Conservation (phyloP, 2,888 invertebrate species). For the Apodemia mormo region DNA sequence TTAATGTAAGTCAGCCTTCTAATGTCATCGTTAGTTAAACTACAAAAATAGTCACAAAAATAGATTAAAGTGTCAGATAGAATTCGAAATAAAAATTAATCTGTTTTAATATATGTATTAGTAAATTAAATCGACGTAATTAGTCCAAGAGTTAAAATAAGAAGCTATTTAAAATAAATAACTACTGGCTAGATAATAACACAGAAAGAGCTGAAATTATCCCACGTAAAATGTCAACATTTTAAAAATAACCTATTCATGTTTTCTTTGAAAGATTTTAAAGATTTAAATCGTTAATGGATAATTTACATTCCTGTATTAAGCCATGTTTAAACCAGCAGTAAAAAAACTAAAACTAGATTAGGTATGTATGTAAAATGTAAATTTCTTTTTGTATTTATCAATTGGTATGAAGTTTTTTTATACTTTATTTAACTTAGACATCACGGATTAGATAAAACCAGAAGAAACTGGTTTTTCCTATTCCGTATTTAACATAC, state of each 20-base stretch:
- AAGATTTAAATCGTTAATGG: not conserved
- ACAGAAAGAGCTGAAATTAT: not conserved
- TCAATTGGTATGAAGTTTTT: too few species aligned
- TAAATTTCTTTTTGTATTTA: too few species aligned
- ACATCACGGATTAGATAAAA: too few species aligned
- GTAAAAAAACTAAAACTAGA: not conserved
- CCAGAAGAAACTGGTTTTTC: too few species aligned
- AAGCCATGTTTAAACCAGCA: not conserved
- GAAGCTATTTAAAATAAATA: constrained; percentile 9
- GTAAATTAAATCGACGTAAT: constrained; percentile 4
- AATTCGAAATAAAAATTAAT: not conserved
- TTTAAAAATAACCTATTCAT: not conserved
- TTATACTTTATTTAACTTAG: too few species aligned
- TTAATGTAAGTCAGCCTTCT: constrained; percentile 8
- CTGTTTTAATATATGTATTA: constrained; percentile 5
- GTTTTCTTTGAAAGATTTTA: too few species aligned
- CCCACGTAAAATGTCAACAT: constrained; percentile 5
- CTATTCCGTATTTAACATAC: too few species aligned
- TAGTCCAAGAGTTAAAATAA: constrained; percentile 2
- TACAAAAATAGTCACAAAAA: constrained; percentile 1
- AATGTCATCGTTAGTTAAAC: constrained; percentile 9
- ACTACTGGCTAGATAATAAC: not conserved
- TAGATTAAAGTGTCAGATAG: not conserved
- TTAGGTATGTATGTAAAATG: too few species aligned
- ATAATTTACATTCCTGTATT: not conserved